phyloP scores from a whole-genome alignment of 2,888 invertebrate species.

The Stegophylla sp. region DNA sequence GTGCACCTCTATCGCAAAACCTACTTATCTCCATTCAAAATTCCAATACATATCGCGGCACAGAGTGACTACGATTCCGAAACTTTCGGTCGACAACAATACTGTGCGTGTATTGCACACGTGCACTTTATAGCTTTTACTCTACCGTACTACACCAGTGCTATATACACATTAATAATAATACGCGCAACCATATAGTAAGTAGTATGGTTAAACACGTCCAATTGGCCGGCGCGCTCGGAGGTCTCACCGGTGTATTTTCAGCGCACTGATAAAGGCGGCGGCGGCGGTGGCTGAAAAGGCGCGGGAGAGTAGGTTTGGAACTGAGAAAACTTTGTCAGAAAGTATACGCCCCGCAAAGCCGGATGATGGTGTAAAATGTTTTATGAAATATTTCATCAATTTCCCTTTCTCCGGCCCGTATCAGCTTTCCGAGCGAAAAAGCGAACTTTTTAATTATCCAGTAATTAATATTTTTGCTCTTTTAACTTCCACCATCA shows the following conservation, averaged over 20 bases:
- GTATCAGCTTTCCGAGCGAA: constrained; percentile 48
- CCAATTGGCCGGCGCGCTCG: constrained; percentile 33
- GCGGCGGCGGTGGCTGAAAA: constrained; percentile 24
- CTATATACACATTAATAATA: constrained; percentile 54
- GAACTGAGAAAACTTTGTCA: constrained; percentile 49
- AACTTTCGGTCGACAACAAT: constrained; percentile 46
- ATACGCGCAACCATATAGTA: too few species aligned
- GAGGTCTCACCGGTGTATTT: constrained; percentile 34
- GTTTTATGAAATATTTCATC: constrained; percentile 50
- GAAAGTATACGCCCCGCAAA: constrained; percentile 43
- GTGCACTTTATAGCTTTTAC: constrained; percentile 50
- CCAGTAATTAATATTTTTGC: constrained; percentile 54
- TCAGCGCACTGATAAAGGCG: constrained; percentile 43
- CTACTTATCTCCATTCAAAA: constrained; percentile 18
- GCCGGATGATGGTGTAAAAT: constrained; percentile 55
- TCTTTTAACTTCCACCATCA: constrained; percentile 33
- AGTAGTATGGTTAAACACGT: constrained; percentile 50
- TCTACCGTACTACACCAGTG: too few species aligned
- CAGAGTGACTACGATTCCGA: constrained; percentile 33
- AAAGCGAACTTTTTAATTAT: constrained; percentile 55
- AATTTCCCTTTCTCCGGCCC: neutral
- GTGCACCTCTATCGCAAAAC: neutral
- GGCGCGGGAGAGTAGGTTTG: constrained; percentile 5
- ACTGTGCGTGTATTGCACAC: constrained; percentile 36
- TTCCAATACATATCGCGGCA: constrained; percentile 4